phyloP scores from a whole-genome alignment of 2,113 vertebrate species.

The Orcinus orca region DNA sequence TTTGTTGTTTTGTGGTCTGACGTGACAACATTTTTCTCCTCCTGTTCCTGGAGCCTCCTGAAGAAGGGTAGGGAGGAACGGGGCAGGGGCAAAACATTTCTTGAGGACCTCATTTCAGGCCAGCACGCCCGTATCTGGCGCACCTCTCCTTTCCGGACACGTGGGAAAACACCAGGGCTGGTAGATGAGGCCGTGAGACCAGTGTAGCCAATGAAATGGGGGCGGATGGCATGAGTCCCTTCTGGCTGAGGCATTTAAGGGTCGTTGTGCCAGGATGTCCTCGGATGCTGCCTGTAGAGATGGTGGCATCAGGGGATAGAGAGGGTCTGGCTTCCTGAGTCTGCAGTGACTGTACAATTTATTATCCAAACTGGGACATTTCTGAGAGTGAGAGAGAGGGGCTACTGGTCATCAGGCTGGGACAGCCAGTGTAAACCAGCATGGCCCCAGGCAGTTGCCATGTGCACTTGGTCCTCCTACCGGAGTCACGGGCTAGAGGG shows the following conservation, averaged over 20 bases:
- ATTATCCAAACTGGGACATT: not conserved
- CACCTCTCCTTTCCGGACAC: too few species aligned
- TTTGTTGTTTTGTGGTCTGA: not conserved
- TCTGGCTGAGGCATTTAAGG: not conserved
- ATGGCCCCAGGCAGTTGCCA: accelerated
- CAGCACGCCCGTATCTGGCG: not conserved
- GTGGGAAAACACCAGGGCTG: accelerated
- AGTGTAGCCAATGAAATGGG: not conserved
- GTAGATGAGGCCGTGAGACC: accelerated
- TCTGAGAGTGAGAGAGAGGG: not conserved
- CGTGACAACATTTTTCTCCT: not conserved
- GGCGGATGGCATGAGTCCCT: too few species aligned
- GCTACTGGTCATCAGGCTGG: accelerated
- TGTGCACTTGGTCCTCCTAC: accelerated
- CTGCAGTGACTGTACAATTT: not conserved
- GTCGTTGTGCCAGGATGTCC: not conserved
- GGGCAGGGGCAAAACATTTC: not conserved
- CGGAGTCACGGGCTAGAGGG: not conserved
- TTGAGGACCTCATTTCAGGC: not conserved
- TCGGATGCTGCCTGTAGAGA: not conserved
- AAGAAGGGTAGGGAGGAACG: not conserved
- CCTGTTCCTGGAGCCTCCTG: not conserved
- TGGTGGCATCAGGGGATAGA: not conserved
- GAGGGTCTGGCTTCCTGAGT: not conserved
- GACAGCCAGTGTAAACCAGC: too few species aligned